Conservation (phyloP, 2,113 vertebrate genomes). For the Psettodes erumei region DNA sequence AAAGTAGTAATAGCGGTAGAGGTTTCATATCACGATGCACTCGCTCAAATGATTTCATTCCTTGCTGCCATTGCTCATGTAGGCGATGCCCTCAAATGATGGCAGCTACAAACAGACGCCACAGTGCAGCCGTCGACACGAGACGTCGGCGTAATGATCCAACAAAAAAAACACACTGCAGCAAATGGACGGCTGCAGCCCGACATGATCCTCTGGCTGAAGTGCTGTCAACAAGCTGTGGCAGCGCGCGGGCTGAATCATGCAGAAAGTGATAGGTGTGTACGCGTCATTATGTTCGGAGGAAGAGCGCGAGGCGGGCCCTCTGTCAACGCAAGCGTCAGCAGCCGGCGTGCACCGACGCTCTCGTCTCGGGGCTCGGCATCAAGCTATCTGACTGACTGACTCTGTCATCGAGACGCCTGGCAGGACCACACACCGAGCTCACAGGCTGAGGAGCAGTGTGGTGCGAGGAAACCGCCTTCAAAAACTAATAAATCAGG, state of each 20-base stretch:
- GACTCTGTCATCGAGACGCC: neutral
- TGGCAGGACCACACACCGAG: conserved; percentile 6
- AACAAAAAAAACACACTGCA: conserved; percentile 19
- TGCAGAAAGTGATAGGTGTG: conserved; percentile 32
- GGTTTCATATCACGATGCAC: neutral
- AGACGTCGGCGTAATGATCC: neutral
- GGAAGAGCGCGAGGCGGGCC: conserved; percentile 30
- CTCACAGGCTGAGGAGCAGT: neutral
- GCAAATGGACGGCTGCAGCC: neutral
- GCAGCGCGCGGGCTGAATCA: conserved; percentile 34
- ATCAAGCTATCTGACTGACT: neutral
- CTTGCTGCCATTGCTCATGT: too few relatives aligned
- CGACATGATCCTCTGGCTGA: conserved; percentile 7
- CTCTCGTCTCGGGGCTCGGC: neutral
- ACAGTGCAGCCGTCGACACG: neutral
- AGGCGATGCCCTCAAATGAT: neutral
- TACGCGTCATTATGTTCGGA: conserved; percentile 34
- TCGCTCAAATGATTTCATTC: neutral
- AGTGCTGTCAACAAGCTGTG: neutral
- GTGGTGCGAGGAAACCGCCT: neutral
- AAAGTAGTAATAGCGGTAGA: neutral
- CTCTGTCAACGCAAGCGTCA: conserved; percentile 18
- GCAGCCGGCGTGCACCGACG: neutral
- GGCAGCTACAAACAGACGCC: neutral
- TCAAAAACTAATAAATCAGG: neutral